Evolutionary conservation across 2,113 vertebrate genomes (phyloP).

Genomic region (Jacana jacana): DNA sequence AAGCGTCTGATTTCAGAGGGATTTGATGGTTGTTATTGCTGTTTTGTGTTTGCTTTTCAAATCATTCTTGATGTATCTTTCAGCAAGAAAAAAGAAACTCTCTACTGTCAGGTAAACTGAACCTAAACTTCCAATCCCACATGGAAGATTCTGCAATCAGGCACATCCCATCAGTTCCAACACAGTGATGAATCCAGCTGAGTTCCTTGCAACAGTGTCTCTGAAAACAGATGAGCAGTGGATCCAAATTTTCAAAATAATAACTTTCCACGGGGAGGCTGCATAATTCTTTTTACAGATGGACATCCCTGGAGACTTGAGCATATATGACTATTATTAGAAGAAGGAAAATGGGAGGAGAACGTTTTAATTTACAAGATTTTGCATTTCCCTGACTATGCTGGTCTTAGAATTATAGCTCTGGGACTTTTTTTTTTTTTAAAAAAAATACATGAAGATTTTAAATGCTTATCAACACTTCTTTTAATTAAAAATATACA

Average conservation of each 20-base stretch:
- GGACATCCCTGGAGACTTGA: slow-evolving; percentile 22
- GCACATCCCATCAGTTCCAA: slow-evolving; percentile 11
- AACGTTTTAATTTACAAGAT: not conserved
- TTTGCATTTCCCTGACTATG: slow-evolving; percentile 24
- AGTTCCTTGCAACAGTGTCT: not conserved
- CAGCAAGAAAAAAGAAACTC: not conserved
- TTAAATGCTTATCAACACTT: slow-evolving; percentile 27
- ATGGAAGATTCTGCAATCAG: not conserved
- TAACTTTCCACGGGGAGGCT: not conserved
- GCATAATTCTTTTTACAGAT: slow-evolving; percentile 41
- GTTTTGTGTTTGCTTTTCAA: slow-evolving; percentile 21
- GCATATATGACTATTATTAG: slow-evolving; percentile 22
- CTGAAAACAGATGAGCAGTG: slow-evolving; percentile 42
- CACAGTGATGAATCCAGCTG: slow-evolving; percentile 14
- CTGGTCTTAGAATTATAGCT: slow-evolving; percentile 38
- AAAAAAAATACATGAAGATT: not conserved
- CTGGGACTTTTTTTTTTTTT: not conserved
- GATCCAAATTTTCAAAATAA: slow-evolving; percentile 46
- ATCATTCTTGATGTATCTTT: not conserved
- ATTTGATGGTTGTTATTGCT: not conserved
- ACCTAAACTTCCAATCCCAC: not conserved
- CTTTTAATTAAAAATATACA: slow-evolving; percentile 31
- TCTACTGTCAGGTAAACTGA: not conserved
- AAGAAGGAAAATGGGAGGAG: not conserved
- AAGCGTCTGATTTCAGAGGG: slow-evolving; percentile 16